Percentiles rank a stretch among this genome's conserved stretches.
These are phyloP conservation scores for Coranthus polyacanthus DNA, from an alignment of 2,797 vertebrate species.

Conservation along the genomic window DNA sequence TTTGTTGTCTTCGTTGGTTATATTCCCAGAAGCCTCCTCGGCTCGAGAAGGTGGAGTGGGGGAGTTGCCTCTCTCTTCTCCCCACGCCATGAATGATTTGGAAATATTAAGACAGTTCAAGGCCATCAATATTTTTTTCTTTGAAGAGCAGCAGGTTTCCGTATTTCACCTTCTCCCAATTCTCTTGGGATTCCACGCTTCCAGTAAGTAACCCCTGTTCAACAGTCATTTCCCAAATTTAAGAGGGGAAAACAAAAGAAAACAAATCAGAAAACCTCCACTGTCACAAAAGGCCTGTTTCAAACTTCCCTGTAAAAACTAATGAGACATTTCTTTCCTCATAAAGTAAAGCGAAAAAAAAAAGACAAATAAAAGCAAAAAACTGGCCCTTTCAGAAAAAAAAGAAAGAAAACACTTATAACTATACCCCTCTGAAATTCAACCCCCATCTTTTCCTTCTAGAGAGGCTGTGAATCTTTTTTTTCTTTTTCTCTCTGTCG, in stretches of 20 bases:
- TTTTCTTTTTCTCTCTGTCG: conserved; percentile 69
- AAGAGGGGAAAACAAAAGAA: conserved; percentile 65
- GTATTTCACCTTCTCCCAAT: conserved; percentile 85
- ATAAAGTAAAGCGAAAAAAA: conserved; percentile 59
- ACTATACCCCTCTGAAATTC: conserved; percentile 68
- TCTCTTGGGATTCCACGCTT: conserved; percentile 75
- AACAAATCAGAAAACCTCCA: conserved; percentile 69
- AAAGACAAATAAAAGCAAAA: conserved; percentile 54
- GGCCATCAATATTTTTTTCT: conserved; percentile 88
- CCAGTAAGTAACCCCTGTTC: conserved; percentile 83
- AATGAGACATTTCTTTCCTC: conserved; percentile 56
- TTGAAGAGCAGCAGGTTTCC: conserved; percentile 90
- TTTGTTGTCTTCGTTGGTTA: conserved; percentile 85
- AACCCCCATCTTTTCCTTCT: conserved; percentile 65
- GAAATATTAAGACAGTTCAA: conserved; percentile 91
- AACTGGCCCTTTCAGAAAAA: conserved; percentile 81
- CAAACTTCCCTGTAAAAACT: conserved; percentile 64
- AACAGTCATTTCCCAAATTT: conserved; percentile 77
- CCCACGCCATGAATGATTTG: conserved; percentile 82
- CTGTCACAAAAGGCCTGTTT: conserved; percentile 71
- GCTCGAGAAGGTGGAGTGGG: conserved; percentile 73
- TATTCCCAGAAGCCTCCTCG: conserved; percentile 86
- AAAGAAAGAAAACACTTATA: conserved; percentile 65
- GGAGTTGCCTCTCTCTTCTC: conserved; percentile 63
- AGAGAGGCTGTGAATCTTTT: conserved; percentile 59